Percentiles rank a stretch among this genome's conserved stretches.
These are phyloP conservation scores for Agrotis ipsilon DNA, from an alignment of 2,888 invertebrate species.

Conservation along the genomic window DNA sequence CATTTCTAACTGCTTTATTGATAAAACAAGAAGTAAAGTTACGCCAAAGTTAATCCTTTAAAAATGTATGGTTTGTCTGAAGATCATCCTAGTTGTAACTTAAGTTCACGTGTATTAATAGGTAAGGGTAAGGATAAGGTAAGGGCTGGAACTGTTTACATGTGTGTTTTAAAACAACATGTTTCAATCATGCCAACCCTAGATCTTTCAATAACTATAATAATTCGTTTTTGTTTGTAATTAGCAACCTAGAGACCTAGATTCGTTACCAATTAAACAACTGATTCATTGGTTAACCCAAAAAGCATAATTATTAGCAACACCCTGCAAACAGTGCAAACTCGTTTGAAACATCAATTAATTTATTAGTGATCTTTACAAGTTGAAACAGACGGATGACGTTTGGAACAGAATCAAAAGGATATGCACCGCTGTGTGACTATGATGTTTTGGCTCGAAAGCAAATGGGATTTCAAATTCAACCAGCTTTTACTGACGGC, in stretches of 20 bases:
- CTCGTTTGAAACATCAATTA: constrained; percentile 20
- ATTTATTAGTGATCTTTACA: constrained; percentile 27
- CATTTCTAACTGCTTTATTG: too few species aligned
- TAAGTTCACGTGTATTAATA: too few species aligned
- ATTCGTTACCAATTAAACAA: neutral
- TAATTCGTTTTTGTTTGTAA: neutral
- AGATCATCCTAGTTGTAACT: too few species aligned
- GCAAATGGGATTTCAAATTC: constrained; percentile 31
- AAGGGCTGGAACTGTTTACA: too few species aligned
- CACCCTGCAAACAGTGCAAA: neutral
- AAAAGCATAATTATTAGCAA: neutral
- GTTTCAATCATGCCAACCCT: too few species aligned
- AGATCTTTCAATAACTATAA: neutral
- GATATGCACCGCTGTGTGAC: constrained; percentile 11
- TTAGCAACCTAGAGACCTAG: neutral
- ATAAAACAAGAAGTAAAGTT: too few species aligned
- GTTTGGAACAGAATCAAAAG: constrained; percentile 56
- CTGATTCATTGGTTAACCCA: neutral
- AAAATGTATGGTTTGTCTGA: too few species aligned
- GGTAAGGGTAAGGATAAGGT: too few species aligned
- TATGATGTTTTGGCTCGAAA: constrained; percentile 38
- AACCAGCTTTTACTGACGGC: neutral
- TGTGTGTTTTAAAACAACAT: too few species aligned
- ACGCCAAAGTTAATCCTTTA: too few species aligned
- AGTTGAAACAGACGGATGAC: constrained; percentile 31